Base-by-base conservation (phyloP, 2,113 vertebrate genomes). In the Plotosus lineatus region DNA sequence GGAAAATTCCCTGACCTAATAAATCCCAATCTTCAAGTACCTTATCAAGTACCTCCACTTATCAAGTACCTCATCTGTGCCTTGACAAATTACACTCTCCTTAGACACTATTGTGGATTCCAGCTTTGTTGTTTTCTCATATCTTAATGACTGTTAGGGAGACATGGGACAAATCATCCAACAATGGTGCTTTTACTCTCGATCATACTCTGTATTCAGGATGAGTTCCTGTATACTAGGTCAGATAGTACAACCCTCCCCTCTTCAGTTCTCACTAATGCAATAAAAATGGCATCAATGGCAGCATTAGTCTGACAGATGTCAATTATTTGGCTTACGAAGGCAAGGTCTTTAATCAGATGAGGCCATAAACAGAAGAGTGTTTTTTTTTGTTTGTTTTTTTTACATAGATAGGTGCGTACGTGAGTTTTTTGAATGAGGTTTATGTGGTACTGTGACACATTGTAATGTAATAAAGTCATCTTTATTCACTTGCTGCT, bases 391-490 rank as follows among this genome's bases (percentile, higher is more conserved):
- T 50, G 11, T 3, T 50, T 3, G 3, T n/a, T 73, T 73, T 69
- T 26, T 69, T 51, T 31, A 26, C 17, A 9, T 31, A 3, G 1
- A 0, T 11, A 72, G 19, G 56, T 73, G 55, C 74, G 65, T 72
- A 46, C 17, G 38, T 65, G 56, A 73, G 78, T 68, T 78, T 75
- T 78, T 38, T 80, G 56, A 69, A 84, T 84, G 82, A 79, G 42
- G 53, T 50, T 66, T 50, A 42, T 14, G 72, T 48, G 55, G 72
- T 15, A 73, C 51, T 33, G 56, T 82, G 83, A 82, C 78, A 80
- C 69, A 71, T 55, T 61, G 72, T 86, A 82, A 88, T 82, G 82
- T 85, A 85, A 88, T 84, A 83, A 81, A 84, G 73, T 82, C 75
- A 84, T 86, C 69, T 75, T 86, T 84, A 85, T 88, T 80, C 83